Evolutionary conservation across 2,888 invertebrate species (phyloP).

Genomic region (Laspeyria flexula): DNA sequence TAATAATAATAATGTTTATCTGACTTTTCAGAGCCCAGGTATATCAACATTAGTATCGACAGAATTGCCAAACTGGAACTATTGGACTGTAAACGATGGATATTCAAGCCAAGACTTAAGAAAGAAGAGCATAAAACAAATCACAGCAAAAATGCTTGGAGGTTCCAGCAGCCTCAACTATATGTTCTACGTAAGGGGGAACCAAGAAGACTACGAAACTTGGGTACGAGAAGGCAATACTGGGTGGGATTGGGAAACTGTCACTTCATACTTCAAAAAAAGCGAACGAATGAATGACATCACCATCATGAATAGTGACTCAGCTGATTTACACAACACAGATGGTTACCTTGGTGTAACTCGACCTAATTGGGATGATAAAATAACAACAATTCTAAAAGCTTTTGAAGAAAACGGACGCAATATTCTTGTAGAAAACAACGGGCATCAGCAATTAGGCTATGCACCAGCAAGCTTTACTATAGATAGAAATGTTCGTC

Average conservation of each 20-base stretch:
- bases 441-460: conserved; percentile 59
- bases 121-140: conserved; percentile 58
- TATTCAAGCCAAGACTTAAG: conserved; percentile 52
- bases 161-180: conserved; percentile 88
- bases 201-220: conserved; percentile 86
- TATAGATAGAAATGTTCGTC: conserved; percentile 45
- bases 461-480: conserved; percentile 52
- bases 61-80: conserved; percentile 87
- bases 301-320: conserved; percentile 45
- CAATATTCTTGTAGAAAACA: conserved; percentile 50
- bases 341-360: conserved; percentile 54
- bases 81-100: conserved; percentile 55
- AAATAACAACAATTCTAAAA: conserved; percentile 55
- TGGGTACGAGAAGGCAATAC: conserved; percentile 89
- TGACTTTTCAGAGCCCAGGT: conserved; percentile 50
- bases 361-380: conserved; percentile 53
- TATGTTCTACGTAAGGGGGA: conserved; percentile 89
- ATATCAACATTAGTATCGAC: conserved; percentile 34
- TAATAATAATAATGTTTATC: no score
- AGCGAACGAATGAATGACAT: conserved; percentile 49
- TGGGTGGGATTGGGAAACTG: conserved; percentile 61
- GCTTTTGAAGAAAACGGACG: conserved; percentile 59
- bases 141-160: conserved; percentile 88
- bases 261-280: conserved; percentile 60
- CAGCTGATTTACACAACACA: conserved; percentile 56